These are phyloP conservation scores for Urocitellus parryii DNA, from an alignment of 2,113 vertebrate genomes.

Conservation along the genomic window DNA sequence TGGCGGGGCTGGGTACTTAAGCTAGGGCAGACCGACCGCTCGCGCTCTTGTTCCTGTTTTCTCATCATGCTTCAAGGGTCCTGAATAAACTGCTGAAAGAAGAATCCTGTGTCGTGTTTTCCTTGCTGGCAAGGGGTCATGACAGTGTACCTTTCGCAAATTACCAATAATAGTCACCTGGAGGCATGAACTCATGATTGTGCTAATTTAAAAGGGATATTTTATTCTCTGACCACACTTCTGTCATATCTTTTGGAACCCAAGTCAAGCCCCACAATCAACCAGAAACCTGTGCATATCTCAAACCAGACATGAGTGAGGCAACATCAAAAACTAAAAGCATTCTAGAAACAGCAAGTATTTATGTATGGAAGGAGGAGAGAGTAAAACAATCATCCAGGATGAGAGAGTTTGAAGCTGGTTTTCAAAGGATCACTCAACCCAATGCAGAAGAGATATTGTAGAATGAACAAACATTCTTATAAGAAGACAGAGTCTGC, in stretches of 20 bases:
- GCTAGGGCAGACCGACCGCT: no score
- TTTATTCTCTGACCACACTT: background rate
- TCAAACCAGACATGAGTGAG: rapidly evolving
- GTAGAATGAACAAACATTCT: background rate
- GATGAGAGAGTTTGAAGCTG: background rate
- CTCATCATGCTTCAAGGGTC: no score
- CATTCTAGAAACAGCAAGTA: background rate
- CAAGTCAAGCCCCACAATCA: background rate
- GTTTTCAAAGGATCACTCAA: background rate
- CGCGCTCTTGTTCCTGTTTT: no score
- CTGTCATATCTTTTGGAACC: background rate
- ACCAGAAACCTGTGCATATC: background rate
- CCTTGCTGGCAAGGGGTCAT: no score
- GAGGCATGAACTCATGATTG: background rate
- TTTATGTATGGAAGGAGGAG: background rate
- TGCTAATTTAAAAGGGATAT: background rate
- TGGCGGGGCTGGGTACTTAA: no score
- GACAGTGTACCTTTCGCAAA: background rate
- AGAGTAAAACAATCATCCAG: background rate
- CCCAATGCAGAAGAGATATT: background rate
- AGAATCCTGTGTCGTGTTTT: no score
- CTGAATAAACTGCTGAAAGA: no score
- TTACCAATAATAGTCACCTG: background rate
- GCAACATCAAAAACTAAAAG: background rate
- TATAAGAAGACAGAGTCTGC: background rate